Evolutionary conservation across 2,797 vertebrate genomes (phyloP).

Genomic region (Myotis daubentonii): DNA sequence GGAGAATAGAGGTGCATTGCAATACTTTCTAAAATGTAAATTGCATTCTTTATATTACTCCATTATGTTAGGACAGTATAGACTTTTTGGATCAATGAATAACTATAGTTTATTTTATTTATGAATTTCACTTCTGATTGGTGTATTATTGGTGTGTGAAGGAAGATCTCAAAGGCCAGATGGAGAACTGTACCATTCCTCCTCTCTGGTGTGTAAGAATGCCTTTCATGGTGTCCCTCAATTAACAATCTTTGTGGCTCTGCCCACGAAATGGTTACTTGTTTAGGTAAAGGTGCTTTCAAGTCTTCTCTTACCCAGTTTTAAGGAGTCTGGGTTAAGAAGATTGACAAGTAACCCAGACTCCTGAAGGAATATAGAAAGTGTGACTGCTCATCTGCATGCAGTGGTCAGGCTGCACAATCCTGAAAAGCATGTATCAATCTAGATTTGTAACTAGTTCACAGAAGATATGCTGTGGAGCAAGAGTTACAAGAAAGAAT

Average conservation of each 20-base stretch:
- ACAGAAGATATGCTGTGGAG: neutral
- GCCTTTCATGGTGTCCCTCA: neutral
- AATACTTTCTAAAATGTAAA: neutral
- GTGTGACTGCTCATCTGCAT: neutral
- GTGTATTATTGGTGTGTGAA: neutral
- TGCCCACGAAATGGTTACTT: neutral
- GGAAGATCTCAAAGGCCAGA: neutral
- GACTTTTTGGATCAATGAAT: neutral
- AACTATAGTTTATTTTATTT: neutral
- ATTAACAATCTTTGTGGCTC: neutral
- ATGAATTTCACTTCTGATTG: neutral
- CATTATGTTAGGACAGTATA: neutral
- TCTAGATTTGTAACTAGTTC: neutral
- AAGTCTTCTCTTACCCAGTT: neutral
- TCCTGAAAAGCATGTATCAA: neutral
- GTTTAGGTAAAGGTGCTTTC: neutral
- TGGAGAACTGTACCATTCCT: neutral
- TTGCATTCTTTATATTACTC: neutral
- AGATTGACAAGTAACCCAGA: neutral
- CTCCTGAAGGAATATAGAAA: neutral
- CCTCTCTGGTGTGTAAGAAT: neutral
- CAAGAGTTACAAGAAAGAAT: neutral
- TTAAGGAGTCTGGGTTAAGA: neutral
- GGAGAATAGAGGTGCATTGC: accelerated
- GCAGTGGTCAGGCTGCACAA: neutral